Evolutionary conservation across 37 sponge, comb jelly and placozoan species (phyloP).

Genomic region (Dysidea cf. avara): DNA sequence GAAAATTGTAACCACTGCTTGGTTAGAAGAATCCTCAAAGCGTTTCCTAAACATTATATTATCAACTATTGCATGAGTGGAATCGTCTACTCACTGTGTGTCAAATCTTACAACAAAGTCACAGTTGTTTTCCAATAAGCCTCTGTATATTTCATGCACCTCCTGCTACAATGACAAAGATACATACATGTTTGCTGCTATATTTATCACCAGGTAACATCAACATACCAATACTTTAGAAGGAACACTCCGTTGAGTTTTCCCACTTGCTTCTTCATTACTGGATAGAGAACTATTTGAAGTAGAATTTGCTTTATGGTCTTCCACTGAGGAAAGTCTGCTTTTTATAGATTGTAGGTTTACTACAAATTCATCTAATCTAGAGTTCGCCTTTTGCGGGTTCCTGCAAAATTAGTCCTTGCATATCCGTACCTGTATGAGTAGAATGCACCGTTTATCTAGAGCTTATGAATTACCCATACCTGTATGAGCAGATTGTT

Average conservation of each 20-base stretch:
- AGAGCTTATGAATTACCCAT: too few relatives aligned
- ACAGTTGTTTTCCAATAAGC: too few relatives aligned
- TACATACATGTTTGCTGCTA: too few relatives aligned
- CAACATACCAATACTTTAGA: not conserved
- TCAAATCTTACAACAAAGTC: too few relatives aligned
- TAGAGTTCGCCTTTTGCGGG: not conserved
- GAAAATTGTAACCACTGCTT: too few relatives aligned
- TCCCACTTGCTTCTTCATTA: not conserved
- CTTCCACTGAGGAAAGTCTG: conserved; percentile 1
- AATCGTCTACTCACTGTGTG: too few relatives aligned
- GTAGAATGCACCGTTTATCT: too few relatives aligned
- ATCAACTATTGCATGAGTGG: too few relatives aligned
- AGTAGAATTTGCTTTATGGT: not conserved
- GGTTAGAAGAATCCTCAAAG: not conserved
- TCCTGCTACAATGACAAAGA: too few relatives aligned
- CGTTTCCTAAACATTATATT: not conserved
- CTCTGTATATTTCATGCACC: too few relatives aligned
- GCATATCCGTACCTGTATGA: not conserved
- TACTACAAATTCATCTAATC: not conserved
- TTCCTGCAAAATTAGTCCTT: not conserved
- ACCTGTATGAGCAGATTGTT: too few relatives aligned
- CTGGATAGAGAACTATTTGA: not conserved
- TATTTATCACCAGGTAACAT: too few relatives aligned
- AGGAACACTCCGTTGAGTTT: conserved; percentile 4
- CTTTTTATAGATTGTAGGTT: not conserved